Evolutionary conservation across 2,113 vertebrate species (phyloP).

Genomic region (Brachypodius melanocephalos): DNA sequence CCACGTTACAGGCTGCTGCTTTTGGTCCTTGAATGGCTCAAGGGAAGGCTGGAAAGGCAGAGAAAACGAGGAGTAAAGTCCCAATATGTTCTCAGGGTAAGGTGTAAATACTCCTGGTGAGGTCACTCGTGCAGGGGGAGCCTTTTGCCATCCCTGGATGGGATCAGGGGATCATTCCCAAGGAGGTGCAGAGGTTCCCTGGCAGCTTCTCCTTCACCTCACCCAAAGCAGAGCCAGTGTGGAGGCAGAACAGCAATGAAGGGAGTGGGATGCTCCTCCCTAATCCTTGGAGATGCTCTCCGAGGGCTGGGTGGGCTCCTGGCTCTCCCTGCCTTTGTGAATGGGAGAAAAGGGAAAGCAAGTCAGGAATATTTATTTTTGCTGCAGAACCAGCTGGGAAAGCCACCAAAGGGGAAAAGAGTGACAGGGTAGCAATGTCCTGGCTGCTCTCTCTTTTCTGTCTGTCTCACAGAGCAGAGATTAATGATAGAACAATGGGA

Average conservation of each 20-base stretch:
- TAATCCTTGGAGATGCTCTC: neutral
- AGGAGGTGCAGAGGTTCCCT: neutral
- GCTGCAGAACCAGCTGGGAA: neutral
- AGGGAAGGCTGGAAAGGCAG: neutral
- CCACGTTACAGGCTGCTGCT: neutral
- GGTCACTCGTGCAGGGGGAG: neutral
- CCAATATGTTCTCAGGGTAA: neutral
- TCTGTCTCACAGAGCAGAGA: neutral
- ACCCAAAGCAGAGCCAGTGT: accelerated
- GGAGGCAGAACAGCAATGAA: neutral
- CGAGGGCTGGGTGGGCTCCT: neutral
- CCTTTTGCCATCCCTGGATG: neutral
- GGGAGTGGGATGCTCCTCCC: neutral
- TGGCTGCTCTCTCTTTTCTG: neutral
- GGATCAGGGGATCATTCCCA: neutral
- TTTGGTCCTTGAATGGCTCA: neutral
- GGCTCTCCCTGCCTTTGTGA: neutral
- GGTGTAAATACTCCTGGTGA: neutral
- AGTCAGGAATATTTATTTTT: neutral
- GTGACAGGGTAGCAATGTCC: neutral
- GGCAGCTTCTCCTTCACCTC: neutral
- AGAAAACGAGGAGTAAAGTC: neutral
- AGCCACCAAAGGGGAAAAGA: neutral
- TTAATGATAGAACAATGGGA: accelerated
- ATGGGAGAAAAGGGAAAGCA: neutral